phyloP scores from a whole-genome alignment of 2,113 vertebrate genomes.

The Grammomys surdaster region DNA sequence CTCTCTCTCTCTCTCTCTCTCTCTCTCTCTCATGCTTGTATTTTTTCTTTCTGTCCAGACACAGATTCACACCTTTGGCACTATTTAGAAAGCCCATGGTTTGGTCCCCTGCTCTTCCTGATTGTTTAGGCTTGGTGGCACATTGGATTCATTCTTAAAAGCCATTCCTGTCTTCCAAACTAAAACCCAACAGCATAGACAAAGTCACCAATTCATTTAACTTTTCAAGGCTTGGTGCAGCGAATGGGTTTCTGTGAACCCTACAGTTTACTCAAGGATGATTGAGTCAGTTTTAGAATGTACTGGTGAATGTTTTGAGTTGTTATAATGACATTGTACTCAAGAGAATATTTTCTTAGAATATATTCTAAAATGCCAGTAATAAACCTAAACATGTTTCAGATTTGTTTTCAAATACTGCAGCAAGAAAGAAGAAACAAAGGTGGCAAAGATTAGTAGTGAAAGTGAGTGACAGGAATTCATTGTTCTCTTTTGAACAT shows the following conservation, averaged over 20 bases:
- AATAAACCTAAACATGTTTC: not conserved
- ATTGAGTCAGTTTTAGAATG: not conserved
- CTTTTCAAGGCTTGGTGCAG: not conserved
- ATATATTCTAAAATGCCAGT: not conserved
- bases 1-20: no score
- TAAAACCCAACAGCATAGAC: not conserved
- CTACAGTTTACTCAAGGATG: not conserved
- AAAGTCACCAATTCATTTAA: not conserved
- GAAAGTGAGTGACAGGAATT: not conserved
- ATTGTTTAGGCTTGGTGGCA: not conserved
- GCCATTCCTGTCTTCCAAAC: not conserved
- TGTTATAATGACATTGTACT: not conserved
- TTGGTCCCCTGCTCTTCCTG: not conserved
- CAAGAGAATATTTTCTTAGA: not conserved
- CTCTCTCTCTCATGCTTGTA: no score
- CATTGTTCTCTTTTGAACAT: not conserved
- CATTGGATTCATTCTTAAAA: not conserved
- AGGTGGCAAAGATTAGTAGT: not conserved
- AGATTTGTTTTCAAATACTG: constrained; percentile 3
- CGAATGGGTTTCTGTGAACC: not conserved
- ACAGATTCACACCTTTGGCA: not conserved
- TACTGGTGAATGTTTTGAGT: not conserved
- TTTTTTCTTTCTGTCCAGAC: not conserved
- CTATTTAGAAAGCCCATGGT: not conserved
- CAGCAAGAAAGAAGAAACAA: not conserved